A percentile compares a stretch with the other conserved stretches of the same genome.
phyloP scores from a whole-genome alignment of 2,113 vertebrate species.

The Hemicordylus capensis region DNA sequence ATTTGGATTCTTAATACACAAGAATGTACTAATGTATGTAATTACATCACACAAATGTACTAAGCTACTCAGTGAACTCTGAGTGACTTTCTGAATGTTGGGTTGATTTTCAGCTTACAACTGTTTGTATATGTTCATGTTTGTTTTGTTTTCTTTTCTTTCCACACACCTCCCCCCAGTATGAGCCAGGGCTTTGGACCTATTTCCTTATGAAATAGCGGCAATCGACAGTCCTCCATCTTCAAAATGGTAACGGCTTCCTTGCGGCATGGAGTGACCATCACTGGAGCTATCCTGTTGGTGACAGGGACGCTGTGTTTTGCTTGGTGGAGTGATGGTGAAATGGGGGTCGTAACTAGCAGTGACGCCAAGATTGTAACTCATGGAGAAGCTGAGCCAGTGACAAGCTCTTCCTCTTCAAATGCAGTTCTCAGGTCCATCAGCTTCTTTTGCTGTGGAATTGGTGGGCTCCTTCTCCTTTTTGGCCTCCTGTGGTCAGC shows the following conservation, averaged over 20 bases:
- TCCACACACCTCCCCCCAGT: constrained; percentile 11
- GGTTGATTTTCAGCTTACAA: background rate
- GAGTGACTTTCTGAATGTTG: background rate
- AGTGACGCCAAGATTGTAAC: constrained; percentile 30
- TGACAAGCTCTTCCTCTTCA: constrained; percentile 50
- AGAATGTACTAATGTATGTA: too few relatives aligned
- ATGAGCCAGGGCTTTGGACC: constrained; percentile 4
- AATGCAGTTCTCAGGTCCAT: constrained; percentile 66
- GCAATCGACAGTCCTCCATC: background rate
- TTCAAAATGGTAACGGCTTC: constrained; percentile 42
- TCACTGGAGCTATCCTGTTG: constrained; percentile 65
- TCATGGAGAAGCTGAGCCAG: constrained; percentile 11
- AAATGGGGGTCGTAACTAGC: constrained; percentile 6
- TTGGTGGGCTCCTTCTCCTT: constrained; percentile 74
- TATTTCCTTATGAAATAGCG: background rate
- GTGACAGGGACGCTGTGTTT: constrained; percentile 75
- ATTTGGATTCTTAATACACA: background rate
- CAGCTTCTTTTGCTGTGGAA: constrained; percentile 74
- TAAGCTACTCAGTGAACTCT: rapidly evolving
- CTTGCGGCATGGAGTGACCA: constrained; percentile 64
- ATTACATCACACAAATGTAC: background rate
- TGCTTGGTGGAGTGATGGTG: constrained; percentile 74
- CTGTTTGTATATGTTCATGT: background rate
- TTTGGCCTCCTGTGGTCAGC: constrained; percentile 75
- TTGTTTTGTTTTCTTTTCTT: background rate